A percentile compares a stretch with the other conserved stretches of the same genome.
These are phyloP conservation scores for Catharus bicknelli DNA, from an alignment of 2,113 vertebrate genomes.

Conservation along the genomic window DNA sequence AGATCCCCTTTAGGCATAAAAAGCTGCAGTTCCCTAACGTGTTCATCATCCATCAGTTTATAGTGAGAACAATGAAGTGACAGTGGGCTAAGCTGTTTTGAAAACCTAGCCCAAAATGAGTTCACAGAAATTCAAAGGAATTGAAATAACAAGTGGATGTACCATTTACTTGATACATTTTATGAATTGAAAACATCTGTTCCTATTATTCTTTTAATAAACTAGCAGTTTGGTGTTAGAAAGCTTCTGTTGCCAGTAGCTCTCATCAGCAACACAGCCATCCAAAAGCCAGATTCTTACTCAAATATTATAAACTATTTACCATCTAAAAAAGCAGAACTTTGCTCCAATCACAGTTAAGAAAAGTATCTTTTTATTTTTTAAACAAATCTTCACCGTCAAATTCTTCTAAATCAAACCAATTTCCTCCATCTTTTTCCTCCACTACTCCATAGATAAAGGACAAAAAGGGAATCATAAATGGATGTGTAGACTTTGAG, in stretches of 20 bases:
- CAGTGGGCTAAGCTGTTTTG: conserved; percentile 29
- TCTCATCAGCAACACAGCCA: neutral
- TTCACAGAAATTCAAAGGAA: conserved; percentile 55
- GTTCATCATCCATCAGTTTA: conserved; percentile 15
- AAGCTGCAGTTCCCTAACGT: conserved; percentile 7
- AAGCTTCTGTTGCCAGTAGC: conserved; percentile 18
- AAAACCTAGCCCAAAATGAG: conserved; percentile 42
- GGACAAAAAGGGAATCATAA: neutral
- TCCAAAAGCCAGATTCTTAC: neutral
- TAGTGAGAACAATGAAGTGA: neutral
- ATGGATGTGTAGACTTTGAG: neutral
- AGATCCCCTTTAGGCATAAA: conserved; percentile 27
- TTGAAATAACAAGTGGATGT: conserved; percentile 54
- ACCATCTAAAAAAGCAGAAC: neutral
- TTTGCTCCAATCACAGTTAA: neutral
- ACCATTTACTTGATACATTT: conserved; percentile 27
- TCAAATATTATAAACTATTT: neutral
- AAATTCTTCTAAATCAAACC: neutral
- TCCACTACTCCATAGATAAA: neutral
- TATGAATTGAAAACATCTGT: conserved; percentile 60
- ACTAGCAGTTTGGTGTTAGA: neutral
- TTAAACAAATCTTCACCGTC: neutral
- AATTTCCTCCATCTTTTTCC: neutral
- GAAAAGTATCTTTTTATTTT: neutral
- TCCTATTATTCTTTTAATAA: conserved; percentile 58